These are phyloP conservation scores for Eretmochelys imbricata DNA, from an alignment of 2,113 vertebrate species.

Conservation along the genomic window DNA sequence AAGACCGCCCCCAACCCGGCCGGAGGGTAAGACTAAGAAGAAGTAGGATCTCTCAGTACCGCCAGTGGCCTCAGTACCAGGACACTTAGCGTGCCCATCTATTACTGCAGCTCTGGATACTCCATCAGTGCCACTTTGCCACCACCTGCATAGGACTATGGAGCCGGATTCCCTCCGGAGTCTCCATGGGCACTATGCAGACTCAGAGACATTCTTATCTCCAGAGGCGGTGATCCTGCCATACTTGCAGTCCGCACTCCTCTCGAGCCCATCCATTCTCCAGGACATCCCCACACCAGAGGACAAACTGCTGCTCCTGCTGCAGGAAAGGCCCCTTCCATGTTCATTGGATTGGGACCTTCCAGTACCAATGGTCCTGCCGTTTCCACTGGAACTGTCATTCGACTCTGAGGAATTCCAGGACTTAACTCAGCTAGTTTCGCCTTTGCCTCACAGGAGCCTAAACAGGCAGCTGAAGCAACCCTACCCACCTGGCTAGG, in stretches of 20 bases:
- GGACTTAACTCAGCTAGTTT: background rate
- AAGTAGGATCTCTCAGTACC: background rate
- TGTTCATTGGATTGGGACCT: background rate
- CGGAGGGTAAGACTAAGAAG: background rate
- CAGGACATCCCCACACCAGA: background rate
- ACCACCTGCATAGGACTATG: background rate
- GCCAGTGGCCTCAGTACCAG: background rate
- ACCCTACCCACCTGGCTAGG: background rate
- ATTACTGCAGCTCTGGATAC: background rate
- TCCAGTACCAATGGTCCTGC: background rate
- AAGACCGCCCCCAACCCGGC: no score
- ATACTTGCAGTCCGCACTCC: background rate
- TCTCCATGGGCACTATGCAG: background rate
- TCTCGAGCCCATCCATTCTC: background rate
- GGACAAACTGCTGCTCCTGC: background rate
- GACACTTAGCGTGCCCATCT: background rate
- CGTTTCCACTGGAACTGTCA: background rate
- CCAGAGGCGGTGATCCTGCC: background rate
- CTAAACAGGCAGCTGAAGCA: background rate
- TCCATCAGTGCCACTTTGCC: background rate
- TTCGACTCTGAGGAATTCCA: background rate
- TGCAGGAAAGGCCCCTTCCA: background rate
- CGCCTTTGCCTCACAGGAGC: background rate
- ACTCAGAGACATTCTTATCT: background rate
- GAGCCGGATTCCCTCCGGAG: background rate